Base-by-base conservation (phyloP, 2,113 vertebrate species). In the Pelmatolapia mariae region DNA sequence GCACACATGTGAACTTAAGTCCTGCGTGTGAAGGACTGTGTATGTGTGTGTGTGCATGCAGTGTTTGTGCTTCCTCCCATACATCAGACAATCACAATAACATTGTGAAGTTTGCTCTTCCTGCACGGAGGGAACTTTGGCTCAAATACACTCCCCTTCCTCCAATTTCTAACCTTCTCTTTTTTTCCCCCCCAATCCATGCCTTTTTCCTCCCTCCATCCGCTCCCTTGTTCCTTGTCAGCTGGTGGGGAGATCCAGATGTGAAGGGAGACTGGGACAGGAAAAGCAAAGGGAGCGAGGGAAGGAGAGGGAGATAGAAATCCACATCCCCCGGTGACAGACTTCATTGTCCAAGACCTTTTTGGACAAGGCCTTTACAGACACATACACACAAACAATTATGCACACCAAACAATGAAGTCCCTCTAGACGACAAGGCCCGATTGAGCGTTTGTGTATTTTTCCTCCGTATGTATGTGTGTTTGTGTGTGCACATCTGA, bases 171-270 rank as follows among this genome's bases (percentile, higher is more conserved):
- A 66, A 40, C 86, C 71, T 54, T 73, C 83, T 47, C 82, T 45
- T 15, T 2, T 22, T 1, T 0, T 0, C 0, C 2, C 18, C 11
- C 83, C 15, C n/a, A 81, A 16, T 78, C 82, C 71, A 83, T 80
- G 10, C 29, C 83, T 56, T 81, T 84, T 63, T 73, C 89, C 87
- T 86, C 86, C 83, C 84, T 94, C 89, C 90, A 93, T 94, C 95
- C 87, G 81, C 56, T 93, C 94, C 87, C 93, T 91, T 95, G 92
- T 94, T 95, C 78, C 89, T 89, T 92, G 92, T 95, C 94, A 95
- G 95, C 95, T 94, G 94, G 78, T 86, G 89, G 83, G 71, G 92
- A 82, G 92, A 91, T 95, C 94, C 95, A 96, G 95, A 96, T 96
- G 95, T 95, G 92, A 80, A 89, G 76, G 88, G 59, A 81, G 82